Conservation (phyloP, 2,113 vertebrate species). For the Columba livia region DNA sequence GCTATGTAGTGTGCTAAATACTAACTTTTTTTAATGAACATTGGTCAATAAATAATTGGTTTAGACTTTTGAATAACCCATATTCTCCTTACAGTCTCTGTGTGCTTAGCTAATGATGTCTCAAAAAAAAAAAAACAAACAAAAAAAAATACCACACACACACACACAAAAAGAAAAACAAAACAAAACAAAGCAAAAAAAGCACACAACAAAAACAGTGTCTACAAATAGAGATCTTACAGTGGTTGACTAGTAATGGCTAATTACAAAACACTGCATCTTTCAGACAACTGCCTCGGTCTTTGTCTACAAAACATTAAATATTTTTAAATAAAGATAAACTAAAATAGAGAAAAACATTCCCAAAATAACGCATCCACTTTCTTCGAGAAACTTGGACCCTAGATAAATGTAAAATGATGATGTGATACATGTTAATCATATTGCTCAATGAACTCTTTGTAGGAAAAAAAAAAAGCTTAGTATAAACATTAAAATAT, state of each 20-base stretch:
- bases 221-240: neutral
- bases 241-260: neutral
- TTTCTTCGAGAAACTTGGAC: neutral
- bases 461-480: neutral
- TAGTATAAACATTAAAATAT: neutral
- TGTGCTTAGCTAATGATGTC: neutral
- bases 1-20: neutral
- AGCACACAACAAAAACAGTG: neutral
- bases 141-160: no score
- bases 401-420: neutral
- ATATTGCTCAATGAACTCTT: neutral
- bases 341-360: neutral
- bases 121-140: neutral
- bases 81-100: neutral
- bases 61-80: neutral
- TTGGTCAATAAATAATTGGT: neutral
- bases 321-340: neutral
- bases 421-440: neutral
- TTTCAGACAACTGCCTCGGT: neutral
- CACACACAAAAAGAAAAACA: no score
- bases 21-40: accelerated
- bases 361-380: neutral
- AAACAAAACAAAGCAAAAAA: neutral
- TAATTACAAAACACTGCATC: neutral
- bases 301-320: neutral